phyloP scores from a whole-genome alignment of 92 coral and sea anemone species.

The Heteractis magnifica region DNA sequence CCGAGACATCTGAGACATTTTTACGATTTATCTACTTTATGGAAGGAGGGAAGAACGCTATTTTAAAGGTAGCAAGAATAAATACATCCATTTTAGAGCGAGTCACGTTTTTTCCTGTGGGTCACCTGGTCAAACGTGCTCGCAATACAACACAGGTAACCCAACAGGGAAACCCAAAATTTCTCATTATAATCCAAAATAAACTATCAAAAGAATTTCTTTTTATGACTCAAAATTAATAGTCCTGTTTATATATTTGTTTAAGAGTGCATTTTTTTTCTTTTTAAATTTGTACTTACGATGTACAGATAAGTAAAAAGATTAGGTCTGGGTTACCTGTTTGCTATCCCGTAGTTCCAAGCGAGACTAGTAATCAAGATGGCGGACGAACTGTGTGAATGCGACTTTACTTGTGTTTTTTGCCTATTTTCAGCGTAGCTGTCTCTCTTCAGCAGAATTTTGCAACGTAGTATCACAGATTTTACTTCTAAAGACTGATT shows the following conservation, averaged over 20 bases:
- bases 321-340: constrained; percentile 9
- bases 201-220: background rate
- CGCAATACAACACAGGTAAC: constrained; percentile 11
- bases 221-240: background rate
- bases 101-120: background rate
- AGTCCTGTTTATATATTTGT: too few species aligned
- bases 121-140: background rate
- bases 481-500: background rate
- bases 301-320: background rate
- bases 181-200: background rate
- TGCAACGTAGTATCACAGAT: background rate
- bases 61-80: background rate
- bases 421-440: background rate
- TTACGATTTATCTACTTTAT: background rate
- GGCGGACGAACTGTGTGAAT: constrained; percentile 13
- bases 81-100: background rate
- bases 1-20: constrained; percentile 27
- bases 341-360: constrained; percentile 8
- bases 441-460: background rate
- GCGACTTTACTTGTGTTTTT: background rate
- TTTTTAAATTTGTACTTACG: background rate
- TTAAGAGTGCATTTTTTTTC: background rate
- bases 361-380: constrained; percentile 4
- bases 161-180: constrained; percentile 12
- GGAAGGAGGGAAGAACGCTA: background rate